Percentiles rank a stretch among this genome's conserved stretches.
These are phyloP conservation scores for Bostrychus sinensis DNA, from an alignment of 2,113 vertebrate genomes.

Conservation along the genomic window DNA sequence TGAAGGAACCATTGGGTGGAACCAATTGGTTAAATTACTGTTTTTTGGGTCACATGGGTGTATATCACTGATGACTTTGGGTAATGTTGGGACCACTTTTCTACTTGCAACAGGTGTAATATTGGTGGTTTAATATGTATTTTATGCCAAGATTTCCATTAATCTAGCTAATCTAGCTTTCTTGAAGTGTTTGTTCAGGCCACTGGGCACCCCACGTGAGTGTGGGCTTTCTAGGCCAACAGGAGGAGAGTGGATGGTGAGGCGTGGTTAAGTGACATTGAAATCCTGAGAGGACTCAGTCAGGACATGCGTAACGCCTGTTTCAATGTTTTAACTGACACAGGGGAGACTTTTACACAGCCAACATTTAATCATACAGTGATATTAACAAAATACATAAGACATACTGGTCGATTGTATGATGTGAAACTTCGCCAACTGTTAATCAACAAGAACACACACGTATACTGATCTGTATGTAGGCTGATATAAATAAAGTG, in stretches of 20 bases:
- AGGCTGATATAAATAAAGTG: slow-evolving; percentile 56
- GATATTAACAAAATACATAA: not conserved
- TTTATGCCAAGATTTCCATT: slow-evolving; percentile 30
- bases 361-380: slow-evolving; percentile 39
- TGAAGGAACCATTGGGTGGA: no score
- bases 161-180: slow-evolving; percentile 28
- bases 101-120: no score
- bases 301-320: slow-evolving; percentile 25
- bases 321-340: slow-evolving; percentile 18
- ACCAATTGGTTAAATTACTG: no score
- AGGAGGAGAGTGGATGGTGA: slow-evolving; percentile 54
- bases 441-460: slow-evolving; percentile 11
- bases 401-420: not conserved
- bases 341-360: slow-evolving; percentile 18
- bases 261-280: slow-evolving; percentile 72
- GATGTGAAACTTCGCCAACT: not conserved
- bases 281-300: slow-evolving; percentile 60
- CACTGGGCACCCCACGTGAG: slow-evolving; percentile 37
- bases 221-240: slow-evolving; percentile 67
- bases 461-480: slow-evolving; percentile 21
- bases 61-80: no score
- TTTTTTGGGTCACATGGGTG: no score
- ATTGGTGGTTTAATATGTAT: slow-evolving; percentile 1
- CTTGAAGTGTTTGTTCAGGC: slow-evolving; percentile 22
- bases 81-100: no score